Conservation (phyloP, 2,888 invertebrate species). For the Phyllotreta striolata region DNA sequence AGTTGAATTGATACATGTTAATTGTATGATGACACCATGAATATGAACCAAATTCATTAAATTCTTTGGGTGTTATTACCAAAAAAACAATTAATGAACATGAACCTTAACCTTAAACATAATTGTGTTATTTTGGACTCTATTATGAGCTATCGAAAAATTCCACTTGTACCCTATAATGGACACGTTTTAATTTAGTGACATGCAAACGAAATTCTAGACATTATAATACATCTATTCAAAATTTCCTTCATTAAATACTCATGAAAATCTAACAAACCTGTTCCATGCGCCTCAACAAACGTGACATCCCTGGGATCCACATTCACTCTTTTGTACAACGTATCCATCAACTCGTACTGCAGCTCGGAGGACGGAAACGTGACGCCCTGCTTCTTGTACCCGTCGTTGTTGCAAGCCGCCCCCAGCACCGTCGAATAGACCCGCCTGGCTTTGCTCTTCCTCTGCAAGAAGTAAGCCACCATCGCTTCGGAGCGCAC, state of each 20-base stretch:
- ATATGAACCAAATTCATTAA: background rate
- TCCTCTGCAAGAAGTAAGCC: conserved; percentile 60
- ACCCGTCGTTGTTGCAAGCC: conserved; percentile 67
- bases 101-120: no score
- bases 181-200: no score
- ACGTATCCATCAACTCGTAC: conserved; percentile 59
- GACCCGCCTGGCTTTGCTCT: conserved; percentile 58
- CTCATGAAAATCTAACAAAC: no score
- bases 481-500: conserved; percentile 61
- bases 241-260: no score
- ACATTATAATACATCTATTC: no score
- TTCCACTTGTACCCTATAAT: no score
- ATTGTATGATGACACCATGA: background rate
- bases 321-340: conserved; percentile 63
- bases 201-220: no score
- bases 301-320: conserved; percentile 64
- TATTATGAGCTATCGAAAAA: no score
- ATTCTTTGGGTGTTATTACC: background rate
- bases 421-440: conserved; percentile 64
- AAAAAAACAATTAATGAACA: background rate
- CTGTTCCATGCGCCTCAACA: conserved; percentile 70
- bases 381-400: conserved; percentile 51
- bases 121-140: no score
- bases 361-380: conserved; percentile 51
- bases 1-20: background rate